A percentile compares a stretch with the other conserved stretches of the same genome.
These are phyloP conservation scores for Mustelus asterias DNA, from an alignment of 2,113 vertebrate genomes.

Conservation along the genomic window DNA sequence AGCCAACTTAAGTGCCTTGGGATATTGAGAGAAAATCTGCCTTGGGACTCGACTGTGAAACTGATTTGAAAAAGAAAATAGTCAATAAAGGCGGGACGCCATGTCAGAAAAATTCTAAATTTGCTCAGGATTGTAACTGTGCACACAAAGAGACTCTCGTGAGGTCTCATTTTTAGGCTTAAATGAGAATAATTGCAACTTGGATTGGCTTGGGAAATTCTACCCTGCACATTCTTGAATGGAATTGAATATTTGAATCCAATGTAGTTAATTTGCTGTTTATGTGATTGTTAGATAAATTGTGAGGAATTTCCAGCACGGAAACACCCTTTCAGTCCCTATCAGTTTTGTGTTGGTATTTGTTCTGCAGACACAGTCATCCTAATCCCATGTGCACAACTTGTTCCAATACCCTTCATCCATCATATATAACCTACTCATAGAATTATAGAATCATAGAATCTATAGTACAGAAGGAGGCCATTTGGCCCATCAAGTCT, in stretches of 20 bases:
- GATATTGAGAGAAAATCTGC: not conserved
- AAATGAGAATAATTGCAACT: not conserved
- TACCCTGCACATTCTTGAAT: not conserved
- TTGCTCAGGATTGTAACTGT: not conserved
- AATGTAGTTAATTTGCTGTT: not conserved
- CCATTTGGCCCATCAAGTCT: too few relatives aligned
- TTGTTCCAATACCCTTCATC: not conserved
- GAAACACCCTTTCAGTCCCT: not conserved
- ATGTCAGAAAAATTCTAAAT: not conserved
- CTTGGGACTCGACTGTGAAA: not conserved
- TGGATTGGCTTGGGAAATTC: not conserved
- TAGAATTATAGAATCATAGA: too few relatives aligned
- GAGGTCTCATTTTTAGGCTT: not conserved
- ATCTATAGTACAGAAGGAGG: too few relatives aligned
- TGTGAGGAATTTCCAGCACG: not conserved
- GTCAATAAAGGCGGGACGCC: constrained; percentile 13
- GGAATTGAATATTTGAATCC: not conserved
- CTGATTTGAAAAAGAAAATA: constrained; percentile 25
- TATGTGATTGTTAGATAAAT: not conserved
- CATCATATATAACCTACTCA: too few relatives aligned
- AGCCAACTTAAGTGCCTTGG: not conserved
- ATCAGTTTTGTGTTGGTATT: not conserved
- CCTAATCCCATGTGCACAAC: not conserved
- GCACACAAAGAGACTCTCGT: not conserved
- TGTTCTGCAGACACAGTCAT: not conserved